Conservation (phyloP, 2,888 invertebrate species). For the Anoncus sp. region DNA sequence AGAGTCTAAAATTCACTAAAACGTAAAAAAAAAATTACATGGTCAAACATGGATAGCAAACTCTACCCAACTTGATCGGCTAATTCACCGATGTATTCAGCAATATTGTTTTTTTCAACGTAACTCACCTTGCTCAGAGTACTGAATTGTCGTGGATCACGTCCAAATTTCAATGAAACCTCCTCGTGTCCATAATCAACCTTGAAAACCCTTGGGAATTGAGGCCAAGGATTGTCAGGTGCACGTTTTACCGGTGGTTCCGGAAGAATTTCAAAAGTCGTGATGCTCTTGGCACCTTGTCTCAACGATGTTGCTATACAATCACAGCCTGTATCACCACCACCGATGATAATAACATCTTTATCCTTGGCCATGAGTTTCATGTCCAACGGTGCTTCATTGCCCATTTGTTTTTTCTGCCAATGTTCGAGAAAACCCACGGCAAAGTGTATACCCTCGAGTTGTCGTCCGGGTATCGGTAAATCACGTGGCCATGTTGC, state of each 20-base stretch:
- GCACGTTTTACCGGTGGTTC: constrained; percentile 93
- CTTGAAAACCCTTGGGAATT: constrained; percentile 98
- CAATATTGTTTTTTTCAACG: too few relatives aligned
- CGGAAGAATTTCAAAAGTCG: constrained; percentile 98
- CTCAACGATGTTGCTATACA: constrained; percentile 99
- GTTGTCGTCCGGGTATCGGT: constrained; percentile 92
- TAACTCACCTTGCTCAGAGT: constrained; percentile 92
- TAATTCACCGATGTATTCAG: too few relatives aligned
- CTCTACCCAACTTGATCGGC: too few relatives aligned
- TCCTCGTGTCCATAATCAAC: constrained; percentile 99
- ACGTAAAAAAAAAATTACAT: neutral
- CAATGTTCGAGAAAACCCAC: constrained; percentile 99
- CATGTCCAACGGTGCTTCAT: constrained; percentile 82
- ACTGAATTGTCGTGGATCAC: constrained; percentile 96
- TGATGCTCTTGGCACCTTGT: constrained; percentile 95
- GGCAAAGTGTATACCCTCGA: constrained; percentile 98
- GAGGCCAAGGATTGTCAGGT: constrained; percentile 99
- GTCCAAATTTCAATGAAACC: constrained; percentile 89
- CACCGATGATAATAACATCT: constrained; percentile 96
- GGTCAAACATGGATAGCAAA: neutral
- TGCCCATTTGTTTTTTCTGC: constrained; percentile 97
- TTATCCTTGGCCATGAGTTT: constrained; percentile 94
- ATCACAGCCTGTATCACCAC: constrained; percentile 96
- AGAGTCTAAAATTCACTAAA: too few relatives aligned
- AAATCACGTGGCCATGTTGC: constrained; percentile 99